Conservation (phyloP, 2,888 invertebrate species). For the Trissoscelio sp. region DNA sequence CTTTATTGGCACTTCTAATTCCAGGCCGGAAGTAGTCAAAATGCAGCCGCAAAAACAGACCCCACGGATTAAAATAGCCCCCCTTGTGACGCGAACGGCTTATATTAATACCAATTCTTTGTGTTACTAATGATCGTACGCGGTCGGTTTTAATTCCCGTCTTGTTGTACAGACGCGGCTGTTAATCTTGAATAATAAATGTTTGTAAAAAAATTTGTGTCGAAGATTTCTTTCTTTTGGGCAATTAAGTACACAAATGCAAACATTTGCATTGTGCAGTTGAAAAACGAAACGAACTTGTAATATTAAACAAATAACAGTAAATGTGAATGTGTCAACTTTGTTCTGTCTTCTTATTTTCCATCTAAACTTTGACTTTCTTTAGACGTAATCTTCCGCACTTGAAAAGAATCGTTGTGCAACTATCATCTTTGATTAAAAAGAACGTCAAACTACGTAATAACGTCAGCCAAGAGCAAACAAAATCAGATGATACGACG, state of each 20-base stretch:
- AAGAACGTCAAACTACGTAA: conserved; percentile 37
- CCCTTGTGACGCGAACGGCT: conserved; percentile 38
- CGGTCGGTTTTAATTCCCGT: conserved; percentile 29
- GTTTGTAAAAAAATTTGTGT: not conserved
- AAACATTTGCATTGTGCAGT: too few relatives aligned
- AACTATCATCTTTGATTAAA: conserved; percentile 51
- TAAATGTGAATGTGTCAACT: too few relatives aligned
- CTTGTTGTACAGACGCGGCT: conserved; percentile 18
- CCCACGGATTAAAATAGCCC: conserved; percentile 77
- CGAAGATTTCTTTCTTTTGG: too few relatives aligned
- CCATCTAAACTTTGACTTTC: conserved; percentile 35
- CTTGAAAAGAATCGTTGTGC: conserved; percentile 38
- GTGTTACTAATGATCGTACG: conserved; percentile 61
- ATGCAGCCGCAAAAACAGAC: conserved; percentile 78
- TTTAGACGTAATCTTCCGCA: conserved; percentile 14
- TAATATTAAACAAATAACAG: too few relatives aligned
- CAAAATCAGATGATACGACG: conserved; percentile 57
- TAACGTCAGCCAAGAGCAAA: conserved; percentile 40
- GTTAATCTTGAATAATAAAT: conserved; percentile 41
- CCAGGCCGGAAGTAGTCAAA: conserved; percentile 80
- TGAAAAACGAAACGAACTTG: too few relatives aligned
- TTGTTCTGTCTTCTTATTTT: too few relatives aligned
- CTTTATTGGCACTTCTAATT: conserved; percentile 82
- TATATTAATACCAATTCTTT: conserved; percentile 68
- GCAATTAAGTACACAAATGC: too few relatives aligned